Percentiles rank a stretch among this genome's conserved stretches.
phyloP scores from a whole-genome alignment of 37 sponge, comb jelly and placozoan genomes.

The Cladorhizidae sp. region DNA sequence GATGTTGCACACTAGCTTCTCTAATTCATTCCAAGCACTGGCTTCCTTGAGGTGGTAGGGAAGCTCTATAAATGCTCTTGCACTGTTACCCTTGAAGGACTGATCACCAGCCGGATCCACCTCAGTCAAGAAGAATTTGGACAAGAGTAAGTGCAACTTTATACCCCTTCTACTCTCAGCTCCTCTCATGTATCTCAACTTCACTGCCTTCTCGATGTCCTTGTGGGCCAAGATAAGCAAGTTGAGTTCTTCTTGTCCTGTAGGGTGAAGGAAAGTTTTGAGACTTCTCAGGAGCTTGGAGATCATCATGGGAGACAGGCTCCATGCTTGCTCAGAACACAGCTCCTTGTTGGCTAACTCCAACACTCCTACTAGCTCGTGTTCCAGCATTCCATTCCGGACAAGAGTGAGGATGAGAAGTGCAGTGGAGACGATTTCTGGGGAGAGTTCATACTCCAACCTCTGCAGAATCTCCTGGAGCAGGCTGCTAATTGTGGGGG shows the following conservation, averaged over 20 bases:
- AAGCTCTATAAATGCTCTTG: slow-evolving; percentile 83
- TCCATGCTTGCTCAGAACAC: not conserved
- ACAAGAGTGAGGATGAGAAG: slow-evolving; percentile 71
- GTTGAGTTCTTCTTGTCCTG: slow-evolving; percentile 43
- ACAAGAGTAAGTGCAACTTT: slow-evolving; percentile 58
- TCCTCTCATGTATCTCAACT: slow-evolving; percentile 74
- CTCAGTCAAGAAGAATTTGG: slow-evolving; percentile 61
- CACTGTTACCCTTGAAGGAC: slow-evolving; percentile 67
- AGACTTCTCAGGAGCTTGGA: slow-evolving; percentile 71
- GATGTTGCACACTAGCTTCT: slow-evolving; percentile 67
- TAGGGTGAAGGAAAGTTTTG: slow-evolving; percentile 78
- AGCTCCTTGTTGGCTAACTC: slow-evolving; percentile 14
- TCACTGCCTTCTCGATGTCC: slow-evolving; percentile 79
- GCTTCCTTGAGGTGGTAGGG: slow-evolving; percentile 80
- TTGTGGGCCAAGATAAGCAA: slow-evolving; percentile 69
- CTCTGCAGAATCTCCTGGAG: slow-evolving; percentile 84
- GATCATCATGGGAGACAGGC: slow-evolving; percentile 60
- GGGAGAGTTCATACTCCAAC: slow-evolving; percentile 79
- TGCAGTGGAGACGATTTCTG: slow-evolving; percentile 54
- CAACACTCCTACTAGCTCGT: slow-evolving; percentile 62
- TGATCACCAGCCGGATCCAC: slow-evolving; percentile 76
- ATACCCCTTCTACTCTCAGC: slow-evolving; percentile 51
- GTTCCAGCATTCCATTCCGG: slow-evolving; percentile 75
- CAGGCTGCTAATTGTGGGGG: slow-evolving; percentile 65
- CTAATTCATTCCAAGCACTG: slow-evolving; percentile 74